phyloP scores from a whole-genome alignment of 2,113 vertebrate genomes.

The Macaca mulatta region DNA sequence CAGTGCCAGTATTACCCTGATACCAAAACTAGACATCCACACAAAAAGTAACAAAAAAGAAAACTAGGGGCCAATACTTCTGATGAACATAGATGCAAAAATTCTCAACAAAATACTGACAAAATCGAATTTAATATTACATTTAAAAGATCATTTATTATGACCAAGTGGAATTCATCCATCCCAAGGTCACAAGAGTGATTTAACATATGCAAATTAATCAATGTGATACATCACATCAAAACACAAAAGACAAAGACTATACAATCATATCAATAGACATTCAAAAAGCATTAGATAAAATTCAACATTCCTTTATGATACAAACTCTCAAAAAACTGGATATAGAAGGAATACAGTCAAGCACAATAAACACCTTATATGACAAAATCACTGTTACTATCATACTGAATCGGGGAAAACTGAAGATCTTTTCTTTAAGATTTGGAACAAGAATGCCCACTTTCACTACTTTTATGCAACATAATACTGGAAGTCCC shows the following conservation, averaged over 20 bases:
- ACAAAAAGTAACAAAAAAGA: background rate
- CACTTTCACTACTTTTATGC: background rate
- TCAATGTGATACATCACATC: background rate
- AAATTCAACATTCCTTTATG: background rate
- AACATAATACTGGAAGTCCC: background rate
- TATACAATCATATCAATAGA: background rate
- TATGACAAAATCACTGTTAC: background rate
- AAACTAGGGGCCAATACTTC: background rate
- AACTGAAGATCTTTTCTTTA: background rate
- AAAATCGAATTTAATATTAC: background rate
- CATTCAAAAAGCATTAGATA: background rate
- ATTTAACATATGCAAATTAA: background rate
- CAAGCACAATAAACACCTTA: background rate
- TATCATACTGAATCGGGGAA: background rate
- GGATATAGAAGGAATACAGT: background rate
- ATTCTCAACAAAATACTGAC: background rate
- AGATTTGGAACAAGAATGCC: background rate
- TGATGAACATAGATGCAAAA: background rate
- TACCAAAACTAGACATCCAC: background rate
- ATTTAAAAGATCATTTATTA: background rate
- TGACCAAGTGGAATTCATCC: background rate
- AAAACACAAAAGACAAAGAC: background rate
- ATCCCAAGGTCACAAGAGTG: background rate
- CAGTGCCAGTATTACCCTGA: background rate
- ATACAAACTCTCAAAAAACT: background rate